Conservation (phyloP, 2,888 invertebrate genomes). For the Actias luna region DNA sequence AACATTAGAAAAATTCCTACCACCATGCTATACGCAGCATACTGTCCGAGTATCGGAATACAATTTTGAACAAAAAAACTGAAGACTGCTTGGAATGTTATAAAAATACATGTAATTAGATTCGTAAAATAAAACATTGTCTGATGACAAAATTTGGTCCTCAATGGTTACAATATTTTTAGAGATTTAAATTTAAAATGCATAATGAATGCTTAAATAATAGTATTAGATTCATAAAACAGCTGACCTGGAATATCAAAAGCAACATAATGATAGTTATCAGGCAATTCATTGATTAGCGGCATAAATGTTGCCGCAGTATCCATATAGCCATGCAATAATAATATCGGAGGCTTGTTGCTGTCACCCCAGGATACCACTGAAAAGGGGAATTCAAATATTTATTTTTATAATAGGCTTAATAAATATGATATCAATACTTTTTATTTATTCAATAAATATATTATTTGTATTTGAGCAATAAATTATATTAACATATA, state of each 20-base stretch:
- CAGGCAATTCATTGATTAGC: conserved; percentile 71
- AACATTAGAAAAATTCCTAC: too few species aligned
- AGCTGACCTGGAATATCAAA: conserved; percentile 72
- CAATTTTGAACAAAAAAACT: too few species aligned
- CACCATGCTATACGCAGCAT: too few species aligned
- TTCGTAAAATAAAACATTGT: too few species aligned
- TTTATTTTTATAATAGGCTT: not conserved
- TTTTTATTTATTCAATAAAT: not conserved
- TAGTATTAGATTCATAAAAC: not conserved
- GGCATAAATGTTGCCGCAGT: conserved; percentile 81
- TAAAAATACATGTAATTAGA: too few species aligned
- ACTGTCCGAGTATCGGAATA: too few species aligned
- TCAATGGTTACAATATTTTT: too few species aligned
- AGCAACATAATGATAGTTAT: conserved; percentile 43
- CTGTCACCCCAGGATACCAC: conserved; percentile 80
- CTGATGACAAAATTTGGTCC: too few species aligned
- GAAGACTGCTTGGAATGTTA: too few species aligned
- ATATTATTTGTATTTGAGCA: not conserved
- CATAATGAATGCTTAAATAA: too few species aligned
- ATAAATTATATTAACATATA: too few species aligned
- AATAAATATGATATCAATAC: not conserved
- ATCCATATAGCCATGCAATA: conserved; percentile 81
- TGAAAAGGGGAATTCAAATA: conserved; percentile 37
- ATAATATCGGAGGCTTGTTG: conserved; percentile 65
- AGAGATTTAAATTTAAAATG: too few species aligned